Base-by-base conservation (phyloP, 2,797 vertebrate species). In the Coilia nasus region DNA sequence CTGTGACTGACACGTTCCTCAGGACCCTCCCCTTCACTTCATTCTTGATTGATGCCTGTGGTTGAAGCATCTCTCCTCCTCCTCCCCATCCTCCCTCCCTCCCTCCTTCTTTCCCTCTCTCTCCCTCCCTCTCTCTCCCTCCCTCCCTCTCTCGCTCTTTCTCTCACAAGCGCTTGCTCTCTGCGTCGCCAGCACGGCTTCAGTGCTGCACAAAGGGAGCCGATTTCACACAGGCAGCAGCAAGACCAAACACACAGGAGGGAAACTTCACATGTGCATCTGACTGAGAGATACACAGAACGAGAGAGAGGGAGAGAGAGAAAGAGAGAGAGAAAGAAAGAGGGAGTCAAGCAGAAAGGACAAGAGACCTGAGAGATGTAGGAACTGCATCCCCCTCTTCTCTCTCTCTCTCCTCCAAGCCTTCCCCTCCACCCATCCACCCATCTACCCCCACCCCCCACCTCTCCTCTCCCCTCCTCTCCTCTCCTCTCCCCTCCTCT, bases 11-110 rank as follows among this genome's bases (percentile, higher is more conserved):
- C 85, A 81, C 84, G 83, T 80, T 87, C 81, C 85, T 57, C 85
- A 85, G 86, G 84, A 88, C 86, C 90, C 90, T 88, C 90, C 89
- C 89, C 86, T 87, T 84, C 84, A 89, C 88, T 90, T 85, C 88
- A 81, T 85, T 86, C 81, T 85, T 90, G 89, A 91, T 90, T 89
- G 89, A 92, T 91, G 87, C 87, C 89, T 87, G 87, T 89, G 87
- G 86, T 87, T 87, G 89, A 90, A 88, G 82, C 89, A 62, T 88
- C 87, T 87, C 88, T 87, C 86, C 86, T 78, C 75, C 60, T 87
- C 71, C 71, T 71, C 83, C 60, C 54, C 75, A 41, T 56, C 75
- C 60, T 87, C 71, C 35, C 71, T 78, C 31, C 2, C 71, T 78
- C 71, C 19, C 31, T 78, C 71, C 19, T 15, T 44, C 35, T 19